Base-by-base conservation (phyloP, 2,797 vertebrate species). In the Clamator glandarius region DNA sequence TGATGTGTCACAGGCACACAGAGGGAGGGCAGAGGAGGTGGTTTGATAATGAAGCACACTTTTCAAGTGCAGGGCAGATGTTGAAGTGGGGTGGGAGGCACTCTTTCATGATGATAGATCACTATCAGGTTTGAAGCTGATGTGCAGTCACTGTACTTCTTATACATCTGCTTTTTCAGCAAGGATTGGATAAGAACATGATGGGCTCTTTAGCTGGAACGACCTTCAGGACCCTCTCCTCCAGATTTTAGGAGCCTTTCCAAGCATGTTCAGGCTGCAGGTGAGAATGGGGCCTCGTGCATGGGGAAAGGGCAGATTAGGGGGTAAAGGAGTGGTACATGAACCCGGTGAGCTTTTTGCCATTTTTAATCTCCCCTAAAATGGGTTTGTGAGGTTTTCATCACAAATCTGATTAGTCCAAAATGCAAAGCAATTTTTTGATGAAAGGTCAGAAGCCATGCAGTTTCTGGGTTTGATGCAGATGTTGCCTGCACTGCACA, bases 131-230 rank as follows among this genome's bases (percentile, higher is more conserved):
- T 58, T 63, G 39, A 55, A 79, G 36, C 2, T 1, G 18, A 4
- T n/a, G 5, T 0, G 3, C 18, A 9, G 78, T 92, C 77, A 67
- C 31, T 66, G 33, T 24, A 21, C 46, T 88, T 80, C 9, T 3
- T 11, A 1, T 58, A 0, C 44, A 25, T 89, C 63, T 93, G 42
- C 68, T 64, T 82, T 85, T 87, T 46, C 97, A 98, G 98, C 98
- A 98, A 97, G 98, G 98, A 12, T 97, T 98, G 24, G 98, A 98
- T 52, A 97, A 98, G 86, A 98, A 95, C 85, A 97, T 96, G 96
- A 97, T 98, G 97, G 98, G 98, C 80, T 95, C 96, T 89, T 92
- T 98, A 92, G 93, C 96, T 33, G 97, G 97, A 80, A 98, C 96
- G 2, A 96, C 96, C 95, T 92, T 98, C 76, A 97, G 98, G 92